Percentiles rank a stretch among this genome's conserved stretches.
These are phyloP conservation scores for Criorhina ranunculi DNA, from an alignment of 2,888 invertebrate genomes.

Conservation along the genomic window DNA sequence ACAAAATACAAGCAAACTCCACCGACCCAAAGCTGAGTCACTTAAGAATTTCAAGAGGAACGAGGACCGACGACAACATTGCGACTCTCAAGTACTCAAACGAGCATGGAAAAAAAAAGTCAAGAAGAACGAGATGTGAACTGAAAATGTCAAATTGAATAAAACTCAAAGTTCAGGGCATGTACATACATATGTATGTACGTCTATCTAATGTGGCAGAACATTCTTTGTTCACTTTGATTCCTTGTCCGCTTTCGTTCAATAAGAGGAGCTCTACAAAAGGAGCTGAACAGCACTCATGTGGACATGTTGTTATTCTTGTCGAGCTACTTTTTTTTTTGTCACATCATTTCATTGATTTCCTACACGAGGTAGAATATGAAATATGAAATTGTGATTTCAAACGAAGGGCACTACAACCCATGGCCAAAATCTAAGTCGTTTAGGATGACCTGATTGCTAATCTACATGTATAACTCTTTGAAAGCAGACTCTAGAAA, in stretches of 20 bases:
- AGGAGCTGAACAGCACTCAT: slow-evolving; percentile 16
- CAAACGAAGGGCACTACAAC: not conserved
- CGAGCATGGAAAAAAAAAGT: slow-evolving; percentile 56
- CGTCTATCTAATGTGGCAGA: slow-evolving; percentile 58
- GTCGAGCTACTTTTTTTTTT: slow-evolving; percentile 7
- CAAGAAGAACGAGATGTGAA: slow-evolving; percentile 38
- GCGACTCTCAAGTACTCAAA: slow-evolving; percentile 74
- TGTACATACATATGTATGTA: too few species aligned
- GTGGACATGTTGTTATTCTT: slow-evolving; percentile 39
- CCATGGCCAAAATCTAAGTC: too few species aligned
- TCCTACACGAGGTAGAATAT: slow-evolving; percentile 14
- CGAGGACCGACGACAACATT: slow-evolving; percentile 67
- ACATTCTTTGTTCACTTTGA: slow-evolving; percentile 67
- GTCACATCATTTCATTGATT: slow-evolving; percentile 10
- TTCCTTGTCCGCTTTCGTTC: slow-evolving; percentile 42
- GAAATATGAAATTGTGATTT: not conserved
- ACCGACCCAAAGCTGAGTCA: slow-evolving; percentile 63
- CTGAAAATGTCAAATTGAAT: slow-evolving; percentile 76
- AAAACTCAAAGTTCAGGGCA: slow-evolving; percentile 74
- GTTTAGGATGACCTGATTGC: too few species aligned
- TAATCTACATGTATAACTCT: too few species aligned
- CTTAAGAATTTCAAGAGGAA: slow-evolving; percentile 68
- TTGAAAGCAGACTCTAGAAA: too few species aligned
- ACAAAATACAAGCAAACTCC: slow-evolving; percentile 39
- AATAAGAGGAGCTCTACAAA: slow-evolving; percentile 9